Evolutionary conservation across 2,797 vertebrate genomes (phyloP).

Genomic region (Danio albolineatus): DNA sequence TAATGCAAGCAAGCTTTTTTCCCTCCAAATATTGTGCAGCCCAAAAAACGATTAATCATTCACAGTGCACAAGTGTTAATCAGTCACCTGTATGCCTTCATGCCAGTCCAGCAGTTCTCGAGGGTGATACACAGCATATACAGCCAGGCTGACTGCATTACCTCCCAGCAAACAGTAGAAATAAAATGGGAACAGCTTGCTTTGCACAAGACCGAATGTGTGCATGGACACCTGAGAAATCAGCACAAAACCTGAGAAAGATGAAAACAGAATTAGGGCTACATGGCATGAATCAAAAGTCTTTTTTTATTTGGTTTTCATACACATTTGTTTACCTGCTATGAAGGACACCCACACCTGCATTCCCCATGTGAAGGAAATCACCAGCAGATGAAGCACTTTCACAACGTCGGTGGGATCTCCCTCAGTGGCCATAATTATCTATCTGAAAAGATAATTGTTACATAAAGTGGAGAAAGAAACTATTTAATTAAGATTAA

Average conservation of each 20-base stretch:
- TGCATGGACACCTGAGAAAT: slow-evolving; percentile 79
- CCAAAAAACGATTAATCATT: not conserved
- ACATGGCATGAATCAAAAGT: not conserved
- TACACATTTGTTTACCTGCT: slow-evolving; percentile 75
- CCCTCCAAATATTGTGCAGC: no score
- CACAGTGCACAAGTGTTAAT: not conserved
- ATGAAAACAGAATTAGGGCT: not conserved
- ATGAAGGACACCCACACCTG: slow-evolving; percentile 91
- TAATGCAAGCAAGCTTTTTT: no score
- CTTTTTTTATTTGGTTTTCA: not conserved
- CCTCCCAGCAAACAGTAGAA: slow-evolving; percentile 81
- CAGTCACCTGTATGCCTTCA: slow-evolving; percentile 82
- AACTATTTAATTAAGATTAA: no score
- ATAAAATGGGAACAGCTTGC: slow-evolving; percentile 88
- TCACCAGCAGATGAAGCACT: slow-evolving; percentile 82
- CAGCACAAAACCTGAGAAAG: slow-evolving; percentile 81
- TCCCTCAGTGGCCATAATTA: slow-evolving; percentile 79
- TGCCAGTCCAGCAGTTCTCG: slow-evolving; percentile 81
- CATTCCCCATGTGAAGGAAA: slow-evolving; percentile 89
- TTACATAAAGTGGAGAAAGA: no score
- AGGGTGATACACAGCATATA: slow-evolving; percentile 81
- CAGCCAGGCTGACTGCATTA: slow-evolving; percentile 78
- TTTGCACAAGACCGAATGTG: slow-evolving; percentile 88
- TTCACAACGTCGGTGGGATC: slow-evolving; percentile 80
- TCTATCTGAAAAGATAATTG: slow-evolving; percentile 3